A percentile compares a stretch with the other conserved stretches of the same genome.
Evolutionary conservation across 2,888 invertebrate genomes (phyloP).

Genomic region (Xanthia togata): DNA sequence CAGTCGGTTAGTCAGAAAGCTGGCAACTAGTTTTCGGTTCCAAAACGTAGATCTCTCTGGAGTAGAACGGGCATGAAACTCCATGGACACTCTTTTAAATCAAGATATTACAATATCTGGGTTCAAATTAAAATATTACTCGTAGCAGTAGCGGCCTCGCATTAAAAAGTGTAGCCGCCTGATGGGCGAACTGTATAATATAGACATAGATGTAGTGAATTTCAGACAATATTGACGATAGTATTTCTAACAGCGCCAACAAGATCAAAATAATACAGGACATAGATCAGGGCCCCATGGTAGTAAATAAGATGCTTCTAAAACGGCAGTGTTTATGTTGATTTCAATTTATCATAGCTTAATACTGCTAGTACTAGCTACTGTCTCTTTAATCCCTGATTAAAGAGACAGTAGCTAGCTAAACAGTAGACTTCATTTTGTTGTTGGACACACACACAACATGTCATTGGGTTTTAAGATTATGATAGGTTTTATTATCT

Average conservation of each 20-base stretch:
- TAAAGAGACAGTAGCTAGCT: neutral
- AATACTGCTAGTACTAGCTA: too few species aligned
- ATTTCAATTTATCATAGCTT: neutral
- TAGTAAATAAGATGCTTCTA: conserved; percentile 2
- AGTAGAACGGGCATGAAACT: too few species aligned
- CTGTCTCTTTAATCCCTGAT: neutral
- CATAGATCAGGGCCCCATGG: too few species aligned
- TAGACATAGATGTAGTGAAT: neutral
- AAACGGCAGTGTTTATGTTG: conserved; percentile 16
- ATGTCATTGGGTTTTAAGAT: conserved; percentile 1
- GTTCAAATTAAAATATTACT: too few species aligned
- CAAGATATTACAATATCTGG: too few species aligned
- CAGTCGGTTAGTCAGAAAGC: too few species aligned
- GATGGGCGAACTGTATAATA: too few species aligned
- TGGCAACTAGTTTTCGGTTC: too few species aligned
- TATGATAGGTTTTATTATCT: conserved; percentile 2
- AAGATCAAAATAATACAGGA: neutral
- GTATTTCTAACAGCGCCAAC: neutral
- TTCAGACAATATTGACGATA: neutral
- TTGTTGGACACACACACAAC: neutral
- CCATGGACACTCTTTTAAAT: too few species aligned
- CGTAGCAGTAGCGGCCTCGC: too few species aligned
- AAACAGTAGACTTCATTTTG: neutral
- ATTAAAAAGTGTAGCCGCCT: too few species aligned
- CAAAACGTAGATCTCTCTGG: too few species aligned